Base-by-base conservation (phyloP, 2,797 vertebrate genomes). In the Rhodeus uyekii region DNA sequence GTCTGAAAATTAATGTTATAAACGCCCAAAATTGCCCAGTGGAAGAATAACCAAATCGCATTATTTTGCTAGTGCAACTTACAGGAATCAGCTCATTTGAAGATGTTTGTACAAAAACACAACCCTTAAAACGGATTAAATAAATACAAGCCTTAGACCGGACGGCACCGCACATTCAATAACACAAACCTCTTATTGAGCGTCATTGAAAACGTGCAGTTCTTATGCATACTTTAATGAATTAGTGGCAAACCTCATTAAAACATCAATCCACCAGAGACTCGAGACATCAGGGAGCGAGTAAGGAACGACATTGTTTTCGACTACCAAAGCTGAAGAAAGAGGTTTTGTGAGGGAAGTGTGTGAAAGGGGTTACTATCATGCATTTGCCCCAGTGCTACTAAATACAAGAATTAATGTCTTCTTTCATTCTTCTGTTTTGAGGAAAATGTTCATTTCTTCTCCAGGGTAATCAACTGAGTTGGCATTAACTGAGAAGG, bases 401-500 rank as follows among this genome's bases (percentile, higher is more conserved):
- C 63, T 69, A 63, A 78, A 64, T 72, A 78, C 22, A 72, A 0
- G 4, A 42, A 69, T 36, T 42, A 0, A 24, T 69, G 58, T 42
- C 42, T 46, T 63, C 36, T 39, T 39, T 69, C 18, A 79, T 34
- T 79, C 13, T 73, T 29, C 48, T 38, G 36, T 68, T 71, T 58
- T 38, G 22, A 29, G 69, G 4, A 27, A 58, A 38, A 18, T 24
- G 39, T 19, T 73, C 19, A 80, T 72, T 58, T 76, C 63, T 77
- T 46, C 64, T 82, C 73, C 27, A 48, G 81, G 73, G 63, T 71
- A 32, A 69, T 60, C 64, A 44, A 29, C 12, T 58, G 38, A 27
- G 34, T 24, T 18, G 29, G n/a, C 27, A 42, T 22, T 68, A 78
- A 68, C 64, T 29, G 4, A 13, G 27, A 14, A 7, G 36, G 24